These are phyloP conservation scores for Neostethus bicornis DNA, from an alignment of 2,797 vertebrate species.

Conservation along the genomic window DNA sequence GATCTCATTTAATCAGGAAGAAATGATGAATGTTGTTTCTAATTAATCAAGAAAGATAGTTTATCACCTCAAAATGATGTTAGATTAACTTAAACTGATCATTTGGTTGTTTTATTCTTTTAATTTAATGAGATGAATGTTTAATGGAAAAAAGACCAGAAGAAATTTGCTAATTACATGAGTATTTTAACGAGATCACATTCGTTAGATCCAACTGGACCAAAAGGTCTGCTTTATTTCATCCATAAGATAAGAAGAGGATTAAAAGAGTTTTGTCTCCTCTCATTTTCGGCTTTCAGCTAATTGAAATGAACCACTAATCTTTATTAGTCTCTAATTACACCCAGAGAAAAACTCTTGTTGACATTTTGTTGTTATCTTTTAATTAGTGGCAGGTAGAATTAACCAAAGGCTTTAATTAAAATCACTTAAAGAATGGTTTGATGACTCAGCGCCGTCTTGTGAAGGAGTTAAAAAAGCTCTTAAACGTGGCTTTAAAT, in stretches of 20 bases:
- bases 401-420: conserved; percentile 37
- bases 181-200: conserved; percentile 24
- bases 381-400: conserved; percentile 54
- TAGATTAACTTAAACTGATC: neutral
- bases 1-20: neutral
- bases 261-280: conserved; percentile 1
- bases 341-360: conserved; percentile 9
- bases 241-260: conserved; percentile 2
- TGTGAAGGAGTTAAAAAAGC: neutral
- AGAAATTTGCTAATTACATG: neutral
- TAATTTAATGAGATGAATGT: conserved; percentile 5
- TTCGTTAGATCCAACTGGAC: conserved; percentile 20
- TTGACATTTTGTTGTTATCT: conserved; percentile 51
- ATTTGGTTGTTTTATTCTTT: neutral
- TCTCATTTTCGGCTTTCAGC: conserved; percentile 8
- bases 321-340: conserved; percentile 45
- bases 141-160: neutral
- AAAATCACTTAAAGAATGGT: conserved; percentile 2
- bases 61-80: neutral
- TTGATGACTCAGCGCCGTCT: neutral
- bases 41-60: neutral
- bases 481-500: conserved; percentile 1
- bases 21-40: neutral
- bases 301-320: conserved; percentile 30
- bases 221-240: conserved; percentile 12